These are phyloP conservation scores for Orthosia gothica DNA, from an alignment of 2,888 invertebrate species.

Conservation along the genomic window DNA sequence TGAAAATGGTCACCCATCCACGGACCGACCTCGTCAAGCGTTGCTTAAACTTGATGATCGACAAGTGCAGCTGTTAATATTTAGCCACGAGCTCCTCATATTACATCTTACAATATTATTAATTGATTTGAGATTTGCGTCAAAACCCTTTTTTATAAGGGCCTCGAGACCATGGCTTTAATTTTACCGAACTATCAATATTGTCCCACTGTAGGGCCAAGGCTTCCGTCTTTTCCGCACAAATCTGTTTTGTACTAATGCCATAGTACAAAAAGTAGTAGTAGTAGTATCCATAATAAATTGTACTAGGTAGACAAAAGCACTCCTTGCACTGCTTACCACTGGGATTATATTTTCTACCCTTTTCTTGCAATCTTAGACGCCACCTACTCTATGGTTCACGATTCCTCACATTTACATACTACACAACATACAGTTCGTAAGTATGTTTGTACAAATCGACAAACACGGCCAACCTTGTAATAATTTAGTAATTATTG, in stretches of 20 bases:
- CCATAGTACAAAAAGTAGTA: too few species aligned
- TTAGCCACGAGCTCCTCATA: too few species aligned
- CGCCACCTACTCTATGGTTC: constrained; percentile 29
- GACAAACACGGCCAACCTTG: constrained; percentile 68
- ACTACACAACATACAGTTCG: constrained; percentile 38
- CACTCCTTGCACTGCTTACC: not conserved
- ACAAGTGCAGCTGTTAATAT: too few species aligned
- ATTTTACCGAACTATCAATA: too few species aligned
- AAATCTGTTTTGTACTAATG: too few species aligned
- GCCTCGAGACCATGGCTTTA: not conserved
- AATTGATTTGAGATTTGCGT: not conserved
- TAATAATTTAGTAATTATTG: constrained; percentile 69
- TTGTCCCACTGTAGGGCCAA: not conserved
- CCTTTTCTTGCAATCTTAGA: not conserved
- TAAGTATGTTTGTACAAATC: constrained; percentile 59
- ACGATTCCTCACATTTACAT: constrained; percentile 43
- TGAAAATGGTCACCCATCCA: too few species aligned
- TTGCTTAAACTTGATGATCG: too few species aligned
- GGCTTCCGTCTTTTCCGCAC: not conserved
- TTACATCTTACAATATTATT: not conserved
- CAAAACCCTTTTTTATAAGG: not conserved
- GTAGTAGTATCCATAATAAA: too few species aligned
- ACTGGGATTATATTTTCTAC: too few species aligned
- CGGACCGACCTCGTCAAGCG: too few species aligned
- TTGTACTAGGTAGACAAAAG: too few species aligned